Evolutionary conservation across 92 coral and sea anemone genomes (phyloP).

Genomic region (Hydrozoanthus gracilis): DNA sequence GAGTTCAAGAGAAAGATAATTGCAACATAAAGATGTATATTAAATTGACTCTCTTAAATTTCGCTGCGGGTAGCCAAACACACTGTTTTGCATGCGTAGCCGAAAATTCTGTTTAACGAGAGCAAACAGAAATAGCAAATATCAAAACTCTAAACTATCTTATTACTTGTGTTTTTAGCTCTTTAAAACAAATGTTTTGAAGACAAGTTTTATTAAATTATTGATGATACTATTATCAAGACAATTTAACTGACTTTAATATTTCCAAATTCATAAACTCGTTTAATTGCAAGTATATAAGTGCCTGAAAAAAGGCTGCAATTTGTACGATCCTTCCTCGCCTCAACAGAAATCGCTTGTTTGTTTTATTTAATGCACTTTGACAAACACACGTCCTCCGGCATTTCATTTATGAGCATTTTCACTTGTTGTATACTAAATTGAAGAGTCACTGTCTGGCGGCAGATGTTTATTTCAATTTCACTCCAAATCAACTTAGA

Average conservation of each 20-base stretch:
- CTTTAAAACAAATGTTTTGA: constrained; percentile 21
- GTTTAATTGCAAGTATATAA: constrained; percentile 6
- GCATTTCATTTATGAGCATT: not conserved
- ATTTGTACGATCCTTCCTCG: not conserved
- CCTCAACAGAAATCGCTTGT: not conserved
- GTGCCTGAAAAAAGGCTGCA: constrained; percentile 10
- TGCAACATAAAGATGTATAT: not conserved
- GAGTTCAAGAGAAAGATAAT: not conserved
- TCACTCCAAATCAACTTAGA: too few species aligned
- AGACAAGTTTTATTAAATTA: constrained; percentile 20
- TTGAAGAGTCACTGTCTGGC: not conserved
- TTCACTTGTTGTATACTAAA: constrained; percentile 1
- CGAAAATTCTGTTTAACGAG: not conserved
- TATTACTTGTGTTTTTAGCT: not conserved
- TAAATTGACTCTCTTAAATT: not conserved
- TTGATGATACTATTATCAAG: constrained; percentile 10
- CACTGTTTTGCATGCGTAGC: not conserved
- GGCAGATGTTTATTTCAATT: not conserved
- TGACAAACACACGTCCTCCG: not conserved
- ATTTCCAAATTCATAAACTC: constrained; percentile 11
- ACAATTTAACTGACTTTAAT: constrained; percentile 9
- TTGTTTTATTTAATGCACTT: not conserved
- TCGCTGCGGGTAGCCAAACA: constrained; percentile 23
- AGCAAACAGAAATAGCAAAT: not conserved
- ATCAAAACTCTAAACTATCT: not conserved